Percentiles rank a stretch among this genome's conserved stretches.
phyloP scores from a whole-genome alignment of 2,113 vertebrate species.

The Mus spicilegus region DNA sequence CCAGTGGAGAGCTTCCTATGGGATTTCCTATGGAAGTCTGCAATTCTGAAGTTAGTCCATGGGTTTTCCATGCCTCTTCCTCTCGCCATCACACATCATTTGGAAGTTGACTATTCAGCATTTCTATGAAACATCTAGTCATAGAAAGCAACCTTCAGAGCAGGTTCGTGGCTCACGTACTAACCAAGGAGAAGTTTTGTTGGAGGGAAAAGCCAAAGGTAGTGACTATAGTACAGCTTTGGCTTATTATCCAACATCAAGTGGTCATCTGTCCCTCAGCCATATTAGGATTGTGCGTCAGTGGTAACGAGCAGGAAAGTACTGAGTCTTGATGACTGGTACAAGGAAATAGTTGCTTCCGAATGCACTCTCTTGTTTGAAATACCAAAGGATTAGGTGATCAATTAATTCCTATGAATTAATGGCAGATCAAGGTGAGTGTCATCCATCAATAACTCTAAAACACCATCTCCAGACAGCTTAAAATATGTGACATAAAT shows the following conservation, averaged over 20 bases:
- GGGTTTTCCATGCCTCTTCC: not conserved
- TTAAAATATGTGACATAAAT: not conserved
- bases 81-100: not conserved
- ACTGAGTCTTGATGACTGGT: not conserved
- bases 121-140: not conserved
- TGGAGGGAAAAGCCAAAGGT: not conserved
- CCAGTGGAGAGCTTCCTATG: not conserved
- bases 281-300: constrained; percentile 26
- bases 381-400: constrained; percentile 24
- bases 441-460: constrained; percentile 20
- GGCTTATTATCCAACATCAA: not conserved
- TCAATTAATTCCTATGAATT: constrained; percentile 19
- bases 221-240: constrained; percentile 12
- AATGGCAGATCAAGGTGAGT: constrained; percentile 11
- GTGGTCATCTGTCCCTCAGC: not conserved
- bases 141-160: not conserved
- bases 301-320: not conserved
- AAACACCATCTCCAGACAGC: constrained; percentile 40
- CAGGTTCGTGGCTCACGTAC: not conserved
- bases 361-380: constrained; percentile 24
- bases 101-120: constrained; percentile 31
- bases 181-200: not conserved
- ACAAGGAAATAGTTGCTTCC: constrained; percentile 18
- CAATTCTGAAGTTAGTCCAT: not conserved
- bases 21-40: constrained; percentile 17